phyloP scores from a whole-genome alignment of 2,888 invertebrate genomes.

The Cheilosia grossa region DNA sequence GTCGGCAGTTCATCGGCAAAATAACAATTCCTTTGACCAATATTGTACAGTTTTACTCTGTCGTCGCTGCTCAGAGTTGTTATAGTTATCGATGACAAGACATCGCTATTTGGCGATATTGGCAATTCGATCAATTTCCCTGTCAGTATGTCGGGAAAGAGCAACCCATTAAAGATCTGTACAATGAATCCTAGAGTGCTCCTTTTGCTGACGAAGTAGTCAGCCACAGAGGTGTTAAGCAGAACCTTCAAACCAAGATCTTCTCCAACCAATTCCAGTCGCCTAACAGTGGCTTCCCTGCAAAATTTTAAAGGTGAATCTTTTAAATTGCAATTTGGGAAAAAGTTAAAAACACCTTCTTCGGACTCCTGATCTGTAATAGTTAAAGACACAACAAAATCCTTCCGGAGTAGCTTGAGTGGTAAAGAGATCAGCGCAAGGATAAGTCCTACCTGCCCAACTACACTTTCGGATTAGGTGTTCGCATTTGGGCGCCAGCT shows the following conservation, averaged over 20 bases:
- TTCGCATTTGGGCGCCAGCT: constrained; percentile 78
- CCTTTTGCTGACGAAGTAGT: constrained; percentile 76
- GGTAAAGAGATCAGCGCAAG: constrained; percentile 77
- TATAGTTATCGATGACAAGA: constrained; percentile 72
- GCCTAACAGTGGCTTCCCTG: constrained; percentile 21
- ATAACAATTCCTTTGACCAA: constrained; percentile 77
- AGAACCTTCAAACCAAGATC: constrained; percentile 76
- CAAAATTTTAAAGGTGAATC: neutral
- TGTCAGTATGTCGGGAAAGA: constrained; percentile 74
- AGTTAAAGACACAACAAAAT: constrained; percentile 78
- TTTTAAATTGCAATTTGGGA: neutral
- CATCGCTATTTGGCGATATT: constrained; percentile 74
- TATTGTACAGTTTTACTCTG: constrained; percentile 71
- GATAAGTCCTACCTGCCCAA: constrained; percentile 63
- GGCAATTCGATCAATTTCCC: constrained; percentile 75
- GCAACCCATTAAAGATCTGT: constrained; percentile 76
- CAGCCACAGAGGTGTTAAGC: constrained; percentile 77
- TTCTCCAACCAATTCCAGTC: constrained; percentile 59
- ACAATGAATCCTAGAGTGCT: constrained; percentile 76
- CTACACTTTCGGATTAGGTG: constrained; percentile 77
- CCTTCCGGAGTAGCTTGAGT: constrained; percentile 75
- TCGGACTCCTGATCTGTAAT: constrained; percentile 51
- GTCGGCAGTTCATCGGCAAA: constrained; percentile 76
- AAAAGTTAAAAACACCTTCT: constrained; percentile 34
- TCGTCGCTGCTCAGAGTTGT: constrained; percentile 72